Conservation (phyloP, 2,797 vertebrate species). For the Lophotriccus pileatus region DNA sequence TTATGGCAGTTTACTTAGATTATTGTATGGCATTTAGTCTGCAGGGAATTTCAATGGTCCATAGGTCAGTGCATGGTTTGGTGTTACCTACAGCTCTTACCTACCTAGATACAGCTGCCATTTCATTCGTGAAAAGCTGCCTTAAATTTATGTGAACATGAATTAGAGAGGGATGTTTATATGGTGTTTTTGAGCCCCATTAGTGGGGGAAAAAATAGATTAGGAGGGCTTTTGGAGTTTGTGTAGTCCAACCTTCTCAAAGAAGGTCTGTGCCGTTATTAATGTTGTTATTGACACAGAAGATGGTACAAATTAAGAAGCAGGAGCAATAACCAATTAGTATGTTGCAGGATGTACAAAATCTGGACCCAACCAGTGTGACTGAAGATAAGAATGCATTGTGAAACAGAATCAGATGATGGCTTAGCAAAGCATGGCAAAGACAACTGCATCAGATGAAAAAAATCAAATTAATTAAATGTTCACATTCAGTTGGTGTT, state of each 20-base stretch:
- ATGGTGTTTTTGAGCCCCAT: neutral
- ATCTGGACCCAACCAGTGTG: neutral
- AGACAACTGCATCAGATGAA: neutral
- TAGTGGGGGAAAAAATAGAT: neutral
- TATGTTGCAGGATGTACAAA: neutral
- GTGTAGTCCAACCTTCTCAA: neutral
- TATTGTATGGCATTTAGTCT: neutral
- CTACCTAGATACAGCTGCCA: neutral
- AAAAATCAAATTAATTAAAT: slow-evolving; percentile 38
- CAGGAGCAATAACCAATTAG: neutral
- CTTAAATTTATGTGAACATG: neutral
- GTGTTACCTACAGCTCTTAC: neutral
- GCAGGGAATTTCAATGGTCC: neutral
- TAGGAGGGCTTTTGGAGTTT: neutral
- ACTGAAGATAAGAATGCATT: neutral
- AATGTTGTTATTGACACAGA: neutral
- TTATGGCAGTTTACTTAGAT: neutral
- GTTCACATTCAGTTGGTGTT: slow-evolving; percentile 4
- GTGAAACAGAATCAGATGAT: neutral
- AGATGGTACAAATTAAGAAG: neutral
- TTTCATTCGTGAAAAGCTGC: neutral
- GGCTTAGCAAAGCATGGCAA: neutral
- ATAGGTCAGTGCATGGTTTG: neutral
- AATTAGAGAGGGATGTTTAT: neutral
- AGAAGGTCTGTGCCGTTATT: neutral